A percentile compares a stretch with the other conserved stretches of the same genome.
Conservation (phyloP, 2,888 invertebrate species). For the Bellardia bayeri region DNA sequence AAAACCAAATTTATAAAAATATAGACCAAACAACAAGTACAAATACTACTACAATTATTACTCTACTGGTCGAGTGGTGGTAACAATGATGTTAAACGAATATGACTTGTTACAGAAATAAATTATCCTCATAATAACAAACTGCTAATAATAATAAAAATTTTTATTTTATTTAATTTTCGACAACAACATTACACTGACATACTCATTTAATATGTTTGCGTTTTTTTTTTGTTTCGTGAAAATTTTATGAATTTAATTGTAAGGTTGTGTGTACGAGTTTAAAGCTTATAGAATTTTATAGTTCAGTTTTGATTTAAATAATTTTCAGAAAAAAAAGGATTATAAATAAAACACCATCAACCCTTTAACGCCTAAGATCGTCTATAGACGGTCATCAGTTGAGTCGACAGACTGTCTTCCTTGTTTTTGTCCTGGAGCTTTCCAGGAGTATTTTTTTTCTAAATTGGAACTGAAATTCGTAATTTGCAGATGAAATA, state of each 20-base stretch:
- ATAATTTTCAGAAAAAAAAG: neutral
- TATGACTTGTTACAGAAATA: constrained; percentile 46
- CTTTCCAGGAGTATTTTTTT: too few species aligned
- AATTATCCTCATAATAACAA: constrained; percentile 38
- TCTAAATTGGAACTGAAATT: too few species aligned
- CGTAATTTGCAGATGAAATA: too few species aligned
- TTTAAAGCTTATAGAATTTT: neutral
- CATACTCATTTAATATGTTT: neutral
- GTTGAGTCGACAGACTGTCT: too few species aligned
- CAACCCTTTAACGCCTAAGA: too few species aligned
- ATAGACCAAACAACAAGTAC: neutral
- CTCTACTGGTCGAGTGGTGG: neutral
- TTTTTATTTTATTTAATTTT: constrained; percentile 19
- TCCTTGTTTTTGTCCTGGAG: too few species aligned
- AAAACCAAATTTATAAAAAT: neutral
- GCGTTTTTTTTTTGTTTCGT: neutral
- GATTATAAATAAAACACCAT: neutral
- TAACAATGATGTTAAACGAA: constrained; percentile 41
- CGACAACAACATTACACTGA: neutral
- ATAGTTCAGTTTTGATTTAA: neutral
- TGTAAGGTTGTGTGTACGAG: neutral
- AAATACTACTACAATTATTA: neutral
- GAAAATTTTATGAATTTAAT: neutral
- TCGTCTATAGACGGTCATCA: too few species aligned
- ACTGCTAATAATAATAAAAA: constrained; percentile 19